Conservation (phyloP, 2,113 vertebrate genomes). For the Crotalus viridis region DNA sequence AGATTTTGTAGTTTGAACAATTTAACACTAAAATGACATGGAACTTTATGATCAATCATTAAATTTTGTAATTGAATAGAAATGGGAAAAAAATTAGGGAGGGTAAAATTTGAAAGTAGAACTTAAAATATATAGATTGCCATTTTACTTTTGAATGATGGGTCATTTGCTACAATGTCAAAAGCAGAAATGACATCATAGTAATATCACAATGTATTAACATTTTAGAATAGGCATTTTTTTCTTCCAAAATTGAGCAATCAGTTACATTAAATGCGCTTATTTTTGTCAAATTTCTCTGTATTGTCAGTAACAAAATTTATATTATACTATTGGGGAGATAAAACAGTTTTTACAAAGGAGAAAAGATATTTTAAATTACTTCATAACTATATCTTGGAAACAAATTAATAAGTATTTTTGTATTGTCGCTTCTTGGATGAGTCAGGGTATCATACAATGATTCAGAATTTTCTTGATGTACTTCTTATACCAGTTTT, state of each 20-base stretch:
- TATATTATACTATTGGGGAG: constrained; percentile 60
- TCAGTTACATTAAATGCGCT: constrained; percentile 59
- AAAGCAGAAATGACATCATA: constrained; percentile 41
- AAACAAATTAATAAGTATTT: constrained; percentile 34
- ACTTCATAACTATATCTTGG: constrained; percentile 58
- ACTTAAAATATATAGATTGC: constrained; percentile 50
- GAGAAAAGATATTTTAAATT: constrained; percentile 53
- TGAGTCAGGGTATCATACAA: background rate
- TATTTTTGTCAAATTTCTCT: constrained; percentile 66
- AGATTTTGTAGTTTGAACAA: constrained; percentile 59
- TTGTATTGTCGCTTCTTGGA: constrained; percentile 25
- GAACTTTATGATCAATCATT: constrained; percentile 60
- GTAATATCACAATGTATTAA: constrained; percentile 41
- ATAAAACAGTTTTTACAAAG: constrained; percentile 59
- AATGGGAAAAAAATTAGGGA: constrained; percentile 57
- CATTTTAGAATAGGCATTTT: constrained; percentile 56
- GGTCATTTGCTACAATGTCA: constrained; percentile 48
- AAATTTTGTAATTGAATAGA: constrained; percentile 61
- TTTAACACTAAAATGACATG: constrained; percentile 59
- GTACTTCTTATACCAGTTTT: background rate
- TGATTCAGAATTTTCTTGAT: background rate
- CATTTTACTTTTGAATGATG: constrained; percentile 31
- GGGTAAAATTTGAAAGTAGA: constrained; percentile 53
- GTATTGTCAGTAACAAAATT: constrained; percentile 67
- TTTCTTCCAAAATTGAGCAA: constrained; percentile 54